Conservation (phyloP, 2,113 vertebrate genomes). For the Malurus alboscapulatus region DNA sequence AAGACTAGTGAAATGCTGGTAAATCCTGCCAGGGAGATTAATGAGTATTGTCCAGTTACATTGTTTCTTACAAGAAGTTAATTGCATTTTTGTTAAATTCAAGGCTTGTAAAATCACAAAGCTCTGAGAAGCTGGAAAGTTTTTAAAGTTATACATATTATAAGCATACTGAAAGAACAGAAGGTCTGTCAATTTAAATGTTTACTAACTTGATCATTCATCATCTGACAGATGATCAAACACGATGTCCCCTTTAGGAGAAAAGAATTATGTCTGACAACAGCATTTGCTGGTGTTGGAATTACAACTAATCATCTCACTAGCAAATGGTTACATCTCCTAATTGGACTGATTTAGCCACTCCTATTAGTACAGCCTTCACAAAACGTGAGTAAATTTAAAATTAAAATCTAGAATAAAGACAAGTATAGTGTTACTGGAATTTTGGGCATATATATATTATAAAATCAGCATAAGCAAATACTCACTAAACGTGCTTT, state of each 20-base stretch:
- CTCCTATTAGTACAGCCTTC: background rate
- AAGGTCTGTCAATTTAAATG: background rate
- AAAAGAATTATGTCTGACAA: background rate
- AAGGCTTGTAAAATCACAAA: background rate
- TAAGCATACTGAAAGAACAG: background rate
- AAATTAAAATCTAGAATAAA: background rate
- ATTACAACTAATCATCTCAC: background rate
- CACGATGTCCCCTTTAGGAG: background rate
- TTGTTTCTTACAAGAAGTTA: background rate
- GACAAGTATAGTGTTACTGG: background rate
- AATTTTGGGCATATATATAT: background rate
- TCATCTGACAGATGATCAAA: background rate
- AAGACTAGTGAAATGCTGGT: background rate
- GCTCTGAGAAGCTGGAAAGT: background rate
- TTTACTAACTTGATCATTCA: background rate
- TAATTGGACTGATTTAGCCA: background rate
- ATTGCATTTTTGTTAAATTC: background rate
- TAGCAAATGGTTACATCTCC: background rate
- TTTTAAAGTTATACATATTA: background rate
- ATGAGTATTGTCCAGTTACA: background rate
- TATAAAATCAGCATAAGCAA: background rate
- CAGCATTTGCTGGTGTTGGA: background rate
- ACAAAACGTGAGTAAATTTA: background rate
- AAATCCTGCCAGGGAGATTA: background rate
- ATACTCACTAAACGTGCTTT: slow-evolving; percentile 94